Base-by-base conservation (phyloP, 2,888 invertebrate genomes). In the Ochropleura leucogaster region DNA sequence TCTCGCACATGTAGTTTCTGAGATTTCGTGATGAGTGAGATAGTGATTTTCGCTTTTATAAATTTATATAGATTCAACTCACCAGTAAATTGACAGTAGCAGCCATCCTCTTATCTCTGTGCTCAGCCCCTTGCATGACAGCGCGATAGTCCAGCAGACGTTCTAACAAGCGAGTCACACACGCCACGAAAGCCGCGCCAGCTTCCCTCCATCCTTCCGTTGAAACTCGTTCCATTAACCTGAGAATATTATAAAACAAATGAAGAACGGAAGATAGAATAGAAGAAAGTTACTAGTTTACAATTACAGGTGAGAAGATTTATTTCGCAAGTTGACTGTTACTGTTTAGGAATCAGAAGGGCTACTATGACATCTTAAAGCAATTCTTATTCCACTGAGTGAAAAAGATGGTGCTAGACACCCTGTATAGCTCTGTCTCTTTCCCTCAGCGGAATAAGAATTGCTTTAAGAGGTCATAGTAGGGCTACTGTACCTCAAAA, bases 41-140 rank as follows among this genome's bases (percentile, higher is more conserved):
- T 3, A 30, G 30, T 30, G 30, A 30, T 30, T 30, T 30, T 30
- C 30, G 30, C 30, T 30, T 30, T 30, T 30, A 30, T 30, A 30
- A 30, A 30, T 30, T 30, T 30, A 30, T 1, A 30, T 40, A 14
- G 2, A 14, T 7, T 47, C 10, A 0, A 92, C 97, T 96, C 93
- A 98, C 98, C 93, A 99, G 96, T 83, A 99, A 96, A 94, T 99
- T 99, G 73, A 99, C 99, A 6, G 99, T 99, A 92, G 99, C 99
- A 0, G 99, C 99, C 99, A 99, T 99, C 78, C 99, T 97, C 92
- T 99, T 99, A 92, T 99, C 99, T 53, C 99, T 97, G 93, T 99
- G 99, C 92, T 99, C 99, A 88, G 99, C 99, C 20, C 99, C 99
- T 92, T 99, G 99, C 96, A 99, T 98, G 3, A 99, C 99, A 89